These are phyloP conservation scores for Anolis apletophallus DNA, from an alignment of 2,797 vertebrate species.

Conservation along the genomic window DNA sequence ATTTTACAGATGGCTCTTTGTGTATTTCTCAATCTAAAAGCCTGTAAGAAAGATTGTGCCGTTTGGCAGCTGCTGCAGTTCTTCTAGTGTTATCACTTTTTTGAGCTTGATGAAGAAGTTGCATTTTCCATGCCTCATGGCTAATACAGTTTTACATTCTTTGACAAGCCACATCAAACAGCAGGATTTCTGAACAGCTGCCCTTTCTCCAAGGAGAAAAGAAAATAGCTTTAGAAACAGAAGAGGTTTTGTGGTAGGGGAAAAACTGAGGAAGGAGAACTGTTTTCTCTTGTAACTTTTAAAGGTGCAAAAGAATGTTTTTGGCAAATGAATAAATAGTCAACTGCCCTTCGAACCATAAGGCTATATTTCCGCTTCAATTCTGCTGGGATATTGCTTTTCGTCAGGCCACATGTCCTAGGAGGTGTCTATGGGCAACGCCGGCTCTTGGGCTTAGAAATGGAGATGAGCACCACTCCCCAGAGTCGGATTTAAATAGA, in stretches of 20 bases:
- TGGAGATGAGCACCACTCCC: no score
- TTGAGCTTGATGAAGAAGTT: background rate
- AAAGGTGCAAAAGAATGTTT: background rate
- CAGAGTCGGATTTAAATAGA: no score
- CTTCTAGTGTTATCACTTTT: background rate
- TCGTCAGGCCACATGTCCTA: no score
- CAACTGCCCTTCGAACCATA: background rate
- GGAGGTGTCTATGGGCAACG: no score
- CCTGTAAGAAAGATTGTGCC: background rate
- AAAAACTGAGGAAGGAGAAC: background rate
- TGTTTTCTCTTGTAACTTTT: background rate
- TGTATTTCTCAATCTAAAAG: background rate
- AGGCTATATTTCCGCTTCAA: background rate
- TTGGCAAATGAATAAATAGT: background rate
- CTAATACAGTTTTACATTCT: background rate
- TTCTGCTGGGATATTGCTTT: background rate
- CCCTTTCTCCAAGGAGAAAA: background rate
- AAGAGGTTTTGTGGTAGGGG: background rate
- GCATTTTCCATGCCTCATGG: background rate
- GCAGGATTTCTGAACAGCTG: conserved; percentile 9
- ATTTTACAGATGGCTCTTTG: background rate
- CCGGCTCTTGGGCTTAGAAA: no score
- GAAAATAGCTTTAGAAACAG: background rate
- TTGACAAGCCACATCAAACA: background rate
- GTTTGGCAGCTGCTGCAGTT: background rate